phyloP scores from a whole-genome alignment of 2,888 invertebrate species.

The Palloptera scutellata region DNA sequence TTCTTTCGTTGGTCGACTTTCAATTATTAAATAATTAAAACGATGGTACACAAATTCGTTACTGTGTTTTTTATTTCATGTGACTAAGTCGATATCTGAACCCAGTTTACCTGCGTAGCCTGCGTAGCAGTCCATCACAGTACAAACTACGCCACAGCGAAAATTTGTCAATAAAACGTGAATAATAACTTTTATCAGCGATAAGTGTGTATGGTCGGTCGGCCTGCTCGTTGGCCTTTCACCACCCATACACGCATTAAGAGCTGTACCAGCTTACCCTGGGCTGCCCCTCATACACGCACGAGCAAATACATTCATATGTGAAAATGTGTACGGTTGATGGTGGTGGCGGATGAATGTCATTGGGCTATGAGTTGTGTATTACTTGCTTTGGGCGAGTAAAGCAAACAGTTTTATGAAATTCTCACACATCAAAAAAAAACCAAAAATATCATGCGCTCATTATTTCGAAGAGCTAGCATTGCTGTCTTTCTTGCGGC shows the following conservation, averaged over 20 bases:
- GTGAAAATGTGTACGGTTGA: not conserved
- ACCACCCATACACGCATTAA: not conserved
- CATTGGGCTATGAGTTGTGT: not conserved
- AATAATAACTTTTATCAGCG: no score
- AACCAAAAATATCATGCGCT: slow-evolving; percentile 14
- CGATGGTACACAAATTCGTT: no score
- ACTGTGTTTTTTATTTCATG: no score
- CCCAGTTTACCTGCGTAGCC: no score
- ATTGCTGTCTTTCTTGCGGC: not conserved
- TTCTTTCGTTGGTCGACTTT: no score
- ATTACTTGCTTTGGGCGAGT: not conserved
- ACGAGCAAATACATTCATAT: not conserved
- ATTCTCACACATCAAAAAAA: slow-evolving; percentile 14
- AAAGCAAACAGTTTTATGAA: slow-evolving; percentile 4
- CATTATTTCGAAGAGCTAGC: slow-evolving; percentile 1
- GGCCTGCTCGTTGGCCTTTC: no score
- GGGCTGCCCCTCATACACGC: not conserved
- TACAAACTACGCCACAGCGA: no score
- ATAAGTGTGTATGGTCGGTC: no score
- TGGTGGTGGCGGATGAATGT: not conserved
- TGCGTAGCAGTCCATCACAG: no score
- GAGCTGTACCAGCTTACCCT: slow-evolving; percentile 3
- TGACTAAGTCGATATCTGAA: no score
- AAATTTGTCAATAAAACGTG: no score
- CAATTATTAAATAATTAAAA: no score